These are phyloP conservation scores for Orthonevra nobilis DNA, from an alignment of 2,888 invertebrate species.

Conservation along the genomic window DNA sequence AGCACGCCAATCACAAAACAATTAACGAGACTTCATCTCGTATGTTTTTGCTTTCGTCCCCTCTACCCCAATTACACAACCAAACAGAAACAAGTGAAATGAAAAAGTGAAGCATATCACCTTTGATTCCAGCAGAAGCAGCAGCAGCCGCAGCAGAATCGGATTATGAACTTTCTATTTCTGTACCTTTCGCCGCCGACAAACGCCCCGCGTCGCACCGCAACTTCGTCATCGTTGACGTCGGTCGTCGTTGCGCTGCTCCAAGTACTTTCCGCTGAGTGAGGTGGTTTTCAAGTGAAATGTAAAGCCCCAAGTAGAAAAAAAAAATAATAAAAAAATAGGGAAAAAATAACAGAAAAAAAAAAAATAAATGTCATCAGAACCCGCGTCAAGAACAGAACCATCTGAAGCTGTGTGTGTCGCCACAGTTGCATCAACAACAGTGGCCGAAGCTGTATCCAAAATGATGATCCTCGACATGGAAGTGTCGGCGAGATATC, in stretches of 20 bases:
- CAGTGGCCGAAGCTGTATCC: constrained; percentile 32
- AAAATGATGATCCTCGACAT: constrained; percentile 64
- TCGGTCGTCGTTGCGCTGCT: neutral
- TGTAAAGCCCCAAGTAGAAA: constrained; percentile 14
- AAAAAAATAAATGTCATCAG: constrained; percentile 57
- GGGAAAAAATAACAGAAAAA: constrained; percentile 34
- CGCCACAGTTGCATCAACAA: constrained; percentile 24
- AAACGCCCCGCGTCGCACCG: constrained; percentile 2
- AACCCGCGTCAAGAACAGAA: constrained; percentile 10
- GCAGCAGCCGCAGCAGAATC: constrained; percentile 23
- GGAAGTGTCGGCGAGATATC: constrained; percentile 30
- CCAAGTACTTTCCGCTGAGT: neutral
- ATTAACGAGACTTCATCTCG: neutral
- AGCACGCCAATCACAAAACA: no score
- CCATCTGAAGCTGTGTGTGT: constrained; percentile 5
- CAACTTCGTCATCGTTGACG: no score
- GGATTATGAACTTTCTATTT: constrained; percentile 64
- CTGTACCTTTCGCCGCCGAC: constrained; percentile 15
- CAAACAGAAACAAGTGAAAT: constrained; percentile 25
- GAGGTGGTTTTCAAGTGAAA: constrained; percentile 18
- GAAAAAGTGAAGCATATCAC: constrained; percentile 39
- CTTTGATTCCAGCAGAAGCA: no score
- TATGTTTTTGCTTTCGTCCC: neutral
- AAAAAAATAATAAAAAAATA: constrained; percentile 18
- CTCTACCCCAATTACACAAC: constrained; percentile 51